Evolutionary conservation across 1,140 invertebrate genomes (phyloP), one percentile per base, ranked within the genome.

Genomic region (Plectus sambesii): DNA sequence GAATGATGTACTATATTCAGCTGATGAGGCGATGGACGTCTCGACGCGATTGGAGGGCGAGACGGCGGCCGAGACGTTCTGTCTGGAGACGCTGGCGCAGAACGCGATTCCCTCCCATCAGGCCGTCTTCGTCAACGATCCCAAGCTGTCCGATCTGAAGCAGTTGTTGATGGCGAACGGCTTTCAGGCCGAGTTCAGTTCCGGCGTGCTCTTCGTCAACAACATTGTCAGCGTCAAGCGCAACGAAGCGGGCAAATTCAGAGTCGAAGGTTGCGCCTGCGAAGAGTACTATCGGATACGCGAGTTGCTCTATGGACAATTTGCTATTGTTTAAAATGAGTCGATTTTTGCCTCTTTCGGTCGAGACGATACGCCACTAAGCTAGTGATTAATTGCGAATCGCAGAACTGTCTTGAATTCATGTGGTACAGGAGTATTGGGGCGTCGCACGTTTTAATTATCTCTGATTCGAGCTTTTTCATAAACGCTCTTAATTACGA

Each of bases 81-180:
- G 42, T 30, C 40, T 66, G 2, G 63, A 69, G 44, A 46, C 50
- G 44, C 53, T 63, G 30, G 47, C 65, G 4, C 43, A 51, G 3
- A 46, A 23, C 17, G 33, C 43, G 74, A 75, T 79, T 43, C 75
- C 77, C 3, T 76, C 80, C 5, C 92, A 96, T 74, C 78, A 82
- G 53, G 82, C 87, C 0, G 81, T 87, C 2, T 92, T 94, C 69
- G 80, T 98, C 24, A 97, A 97, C 73, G 85, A 92, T 68, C 73
- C 96, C 20, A 92, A 93, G 68, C 72, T 98, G 26, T 92, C 87
- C 0, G 92, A 98, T 69, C 87, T 98, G 61, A 93, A 96, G 67
- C 83, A 90, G 72, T 77, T 90, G n/a, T 74, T 98, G n/a, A 79
- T 81, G 25, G 81, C 80, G 58, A 77, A 79, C 63, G 89, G 87